Evolutionary conservation across 1,140 invertebrate genomes (phyloP), one percentile per base, ranked within the genome.

Genomic region (Temnothorax longispinosus): DNA sequence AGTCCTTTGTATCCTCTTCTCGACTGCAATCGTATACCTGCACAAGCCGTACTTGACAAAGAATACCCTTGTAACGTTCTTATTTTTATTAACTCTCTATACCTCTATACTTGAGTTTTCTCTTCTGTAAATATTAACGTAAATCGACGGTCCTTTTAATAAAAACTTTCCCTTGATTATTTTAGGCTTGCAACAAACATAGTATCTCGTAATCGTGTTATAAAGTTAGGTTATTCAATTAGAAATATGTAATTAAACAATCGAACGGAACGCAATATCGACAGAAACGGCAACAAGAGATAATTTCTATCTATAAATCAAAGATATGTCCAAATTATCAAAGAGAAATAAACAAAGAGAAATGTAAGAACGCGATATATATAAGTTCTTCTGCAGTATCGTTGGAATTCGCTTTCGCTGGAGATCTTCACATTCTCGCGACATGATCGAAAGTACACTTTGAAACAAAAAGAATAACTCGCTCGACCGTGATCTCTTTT

Each of bases 381-480:
- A 15, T 38, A n/a, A 35, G 1, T 44, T 80, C 62, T 21, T 52
- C n/a, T 18, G n/a, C n/a, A n/a, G n/a, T 47, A 47, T 38, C n/a
- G 21, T 41, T 62, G 76, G 44, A 32, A 80, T 67, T 67, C 7
- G 41, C 7, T 60, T 71, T 27, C 27, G 13, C 35, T 10, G 60
- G 44, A 52, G 6, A 72, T n/a, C 10, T 52, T 56, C 8, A n/a
- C 50, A 67, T 81, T 81, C 15, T 15, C 15, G 5, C 62, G 52
- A 72, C 47, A 72, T 81, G 56, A 72, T 81, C 52, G 65, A 71
- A 81, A 81, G 38, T 81, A 81, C 15, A 72, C 41, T 56, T 71
- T 3, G 65, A 56, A 65, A 44, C 21, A 72, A 32, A 72, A 32
- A 38, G 13, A 54, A 2, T 44, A 38, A 32, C 71, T 54, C 32